Evolutionary conservation across 2,113 vertebrate genomes (phyloP), one percentile per base, ranked within the genome.

Genomic region (Budorcas taxicolor): DNA sequence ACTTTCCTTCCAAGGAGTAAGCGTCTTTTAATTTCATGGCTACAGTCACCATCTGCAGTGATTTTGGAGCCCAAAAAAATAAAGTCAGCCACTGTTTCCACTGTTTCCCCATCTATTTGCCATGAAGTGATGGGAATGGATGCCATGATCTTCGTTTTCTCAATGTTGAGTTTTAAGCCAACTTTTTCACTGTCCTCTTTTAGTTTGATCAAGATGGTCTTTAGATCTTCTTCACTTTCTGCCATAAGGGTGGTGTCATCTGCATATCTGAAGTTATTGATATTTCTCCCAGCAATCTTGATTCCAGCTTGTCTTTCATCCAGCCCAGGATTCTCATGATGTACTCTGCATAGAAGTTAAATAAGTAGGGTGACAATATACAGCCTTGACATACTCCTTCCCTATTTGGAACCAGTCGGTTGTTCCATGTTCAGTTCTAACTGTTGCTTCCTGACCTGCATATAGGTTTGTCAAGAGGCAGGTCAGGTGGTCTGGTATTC

Each of bases 381-480:
- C 15, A 33, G 31, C 62, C 62, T 64, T n/a, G 62, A 67, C 15
- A 9, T 67, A 67, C 7, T 19, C 62, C 62, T n/a, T 19, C 2
- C 16, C 33, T 67, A 19, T 67, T 67, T 67, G 33, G 7, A 67
- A 33, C 29, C 62, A 67, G 62, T n/a, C 16, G n/a, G 15, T 19
- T 67, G 0, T 67, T n/a, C 62, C 4, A 67, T 16, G 7, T 19
- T 7, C 16, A n/a, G 0, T 67, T 67, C 1, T 1, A 31, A 62
- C 58, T 62, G 60, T 33, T 62, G 60, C 60, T 62, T 33, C 60
- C 31, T 62, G 60, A 33, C 60, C 2, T 33, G 29, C 3, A 33
- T 33, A 62, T 15, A 16, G 31, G 14, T 62, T 33, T 62, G 6
- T 62, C 60, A 15, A 16, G 29, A 62, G 14, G 14, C 29, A 33